Evolutionary conservation across 2,113 vertebrate genomes (phyloP).

Genomic region (Dasyprocta punctata): DNA sequence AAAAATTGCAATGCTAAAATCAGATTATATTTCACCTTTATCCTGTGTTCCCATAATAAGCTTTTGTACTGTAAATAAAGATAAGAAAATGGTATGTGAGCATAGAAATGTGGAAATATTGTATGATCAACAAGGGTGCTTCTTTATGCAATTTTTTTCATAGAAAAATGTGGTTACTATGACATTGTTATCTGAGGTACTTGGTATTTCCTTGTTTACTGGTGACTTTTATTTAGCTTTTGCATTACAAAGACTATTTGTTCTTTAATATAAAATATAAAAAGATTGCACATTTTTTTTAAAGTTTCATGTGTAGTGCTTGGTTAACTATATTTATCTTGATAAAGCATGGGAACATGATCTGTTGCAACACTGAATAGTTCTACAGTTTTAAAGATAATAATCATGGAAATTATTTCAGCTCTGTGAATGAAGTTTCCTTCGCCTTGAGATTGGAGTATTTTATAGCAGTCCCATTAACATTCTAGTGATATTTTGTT

Average conservation of each 20-base stretch:
- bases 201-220: neutral
- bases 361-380: neutral
- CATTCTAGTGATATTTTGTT: conserved; percentile 60
- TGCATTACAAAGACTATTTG: neutral
- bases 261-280: conserved; percentile 4
- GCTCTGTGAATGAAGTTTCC: neutral
- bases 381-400: neutral
- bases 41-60: neutral
- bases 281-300: neutral
- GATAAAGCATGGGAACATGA: neutral
- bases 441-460: neutral
- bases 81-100: neutral
- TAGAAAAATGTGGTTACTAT: neutral
- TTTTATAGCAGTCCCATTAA: neutral
- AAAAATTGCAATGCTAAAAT: neutral
- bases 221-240: neutral
- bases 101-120: neutral
- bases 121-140: neutral
- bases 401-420: neutral
- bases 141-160: neutral
- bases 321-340: neutral
- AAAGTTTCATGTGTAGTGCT: neutral
- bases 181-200: neutral
- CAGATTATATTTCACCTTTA: neutral
- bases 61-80: neutral